These are phyloP conservation scores for Phoebastria nigripes DNA, from an alignment of 2,797 vertebrate species.

Conservation along the genomic window DNA sequence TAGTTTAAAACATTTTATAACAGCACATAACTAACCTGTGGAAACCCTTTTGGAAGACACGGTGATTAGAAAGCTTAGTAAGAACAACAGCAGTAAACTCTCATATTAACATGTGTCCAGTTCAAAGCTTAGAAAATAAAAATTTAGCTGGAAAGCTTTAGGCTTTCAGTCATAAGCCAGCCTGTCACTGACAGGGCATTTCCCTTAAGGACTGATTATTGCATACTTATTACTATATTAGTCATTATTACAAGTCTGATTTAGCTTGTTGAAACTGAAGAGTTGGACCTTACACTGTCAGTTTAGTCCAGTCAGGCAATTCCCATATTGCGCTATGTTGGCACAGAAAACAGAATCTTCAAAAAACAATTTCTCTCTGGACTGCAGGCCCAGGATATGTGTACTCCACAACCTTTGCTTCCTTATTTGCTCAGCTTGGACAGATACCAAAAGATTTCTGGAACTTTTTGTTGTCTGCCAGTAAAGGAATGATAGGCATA, in stretches of 20 bases:
- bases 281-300: neutral
- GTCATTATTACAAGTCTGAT: neutral
- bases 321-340: neutral
- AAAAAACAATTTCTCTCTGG: neutral
- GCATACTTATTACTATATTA: neutral
- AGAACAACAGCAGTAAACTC: neutral
- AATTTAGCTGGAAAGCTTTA: neutral
- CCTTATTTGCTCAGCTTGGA: neutral
- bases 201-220: neutral
- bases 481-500: neutral
- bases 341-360: neutral
- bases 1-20: neutral
- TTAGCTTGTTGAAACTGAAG: neutral
- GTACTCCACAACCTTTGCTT: neutral
- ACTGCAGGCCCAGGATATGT: neutral
- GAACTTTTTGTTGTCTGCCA: neutral
- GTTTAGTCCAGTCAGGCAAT: neutral
- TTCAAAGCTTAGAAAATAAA: neutral
- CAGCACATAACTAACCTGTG: neutral
- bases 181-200: neutral
- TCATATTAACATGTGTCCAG: neutral
- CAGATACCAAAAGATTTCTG: neutral
- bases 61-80: neutral
- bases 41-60: neutral
- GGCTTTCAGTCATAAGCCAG: neutral